Percentiles rank a stretch among this genome's conserved stretches.
These are phyloP conservation scores for Macropus fuliginosus DNA, from an alignment of 2,797 vertebrate genomes.

Conservation along the genomic window DNA sequence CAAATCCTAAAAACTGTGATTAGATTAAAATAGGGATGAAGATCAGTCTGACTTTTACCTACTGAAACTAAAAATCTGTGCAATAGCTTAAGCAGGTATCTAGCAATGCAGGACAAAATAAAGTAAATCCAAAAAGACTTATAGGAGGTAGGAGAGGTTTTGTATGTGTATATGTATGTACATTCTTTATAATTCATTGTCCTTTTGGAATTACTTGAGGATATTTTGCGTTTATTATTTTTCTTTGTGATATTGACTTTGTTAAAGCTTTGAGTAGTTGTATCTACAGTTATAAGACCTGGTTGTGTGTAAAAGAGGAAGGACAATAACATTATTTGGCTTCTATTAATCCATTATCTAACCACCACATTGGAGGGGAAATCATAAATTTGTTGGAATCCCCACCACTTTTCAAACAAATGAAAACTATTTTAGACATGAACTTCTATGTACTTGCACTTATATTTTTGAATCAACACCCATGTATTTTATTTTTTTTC, in stretches of 20 bases:
- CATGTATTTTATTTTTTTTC: background rate
- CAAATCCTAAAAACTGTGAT: background rate
- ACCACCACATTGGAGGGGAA: background rate
- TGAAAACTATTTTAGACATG: background rate
- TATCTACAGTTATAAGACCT: background rate
- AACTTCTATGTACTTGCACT: background rate
- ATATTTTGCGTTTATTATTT: background rate
- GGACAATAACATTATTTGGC: background rate
- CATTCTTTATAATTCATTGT: background rate
- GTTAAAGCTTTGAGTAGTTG: background rate
- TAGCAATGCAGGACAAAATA: background rate
- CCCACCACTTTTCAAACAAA: background rate
- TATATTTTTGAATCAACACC: background rate
- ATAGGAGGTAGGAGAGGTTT: background rate
- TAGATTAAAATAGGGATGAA: slow-evolving; percentile 5
- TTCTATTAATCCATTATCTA: background rate
- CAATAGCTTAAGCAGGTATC: slow-evolving; percentile 12
- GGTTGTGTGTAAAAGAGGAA: background rate
- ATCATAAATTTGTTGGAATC: background rate
- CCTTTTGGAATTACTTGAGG: background rate
- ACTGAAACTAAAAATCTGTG: background rate
- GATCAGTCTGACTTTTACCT: background rate
- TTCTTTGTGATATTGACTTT: background rate
- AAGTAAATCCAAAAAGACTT: background rate
- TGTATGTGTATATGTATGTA: background rate